Percentiles rank a stretch among this genome's conserved stretches.
Evolutionary conservation across 2,113 vertebrate genomes (phyloP).

Genomic region (Perccottus glenii): DNA sequence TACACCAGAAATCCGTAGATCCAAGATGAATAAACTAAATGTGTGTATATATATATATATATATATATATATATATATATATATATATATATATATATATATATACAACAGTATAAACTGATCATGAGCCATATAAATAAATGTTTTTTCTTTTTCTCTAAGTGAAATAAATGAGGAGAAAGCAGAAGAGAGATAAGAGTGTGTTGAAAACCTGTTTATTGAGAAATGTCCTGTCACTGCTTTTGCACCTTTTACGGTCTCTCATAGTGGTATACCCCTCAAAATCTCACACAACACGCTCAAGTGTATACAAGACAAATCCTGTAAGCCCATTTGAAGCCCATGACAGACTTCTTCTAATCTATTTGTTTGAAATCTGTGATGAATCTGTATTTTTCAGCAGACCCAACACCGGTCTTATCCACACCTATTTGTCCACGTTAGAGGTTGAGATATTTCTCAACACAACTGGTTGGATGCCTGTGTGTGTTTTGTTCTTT

Average conservation of each 20-base stretch:
- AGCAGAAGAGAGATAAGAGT: slow-evolving; percentile 46
- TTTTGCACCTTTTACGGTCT: slow-evolving; percentile 53
- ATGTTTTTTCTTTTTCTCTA: background rate
- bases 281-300: slow-evolving; percentile 47
- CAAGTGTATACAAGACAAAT: slow-evolving; percentile 70
- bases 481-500: slow-evolving; percentile 49
- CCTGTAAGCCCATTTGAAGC: slow-evolving; percentile 63
- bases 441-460: slow-evolving; percentile 62
- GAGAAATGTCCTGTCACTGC: slow-evolving; percentile 58
- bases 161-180: slow-evolving; percentile 35
- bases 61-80: too few relatives aligned
- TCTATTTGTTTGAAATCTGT: slow-evolving; percentile 73
- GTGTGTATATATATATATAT: too few relatives aligned
- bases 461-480: slow-evolving; percentile 50
- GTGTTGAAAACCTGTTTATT: slow-evolving; percentile 46
- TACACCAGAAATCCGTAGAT: too few relatives aligned
- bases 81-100: too few relatives aligned
- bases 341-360: slow-evolving; percentile 62
- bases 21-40: too few relatives aligned
- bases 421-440: slow-evolving; percentile 65
- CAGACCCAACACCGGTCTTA: slow-evolving; percentile 47
- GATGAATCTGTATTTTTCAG: slow-evolving; percentile 65
- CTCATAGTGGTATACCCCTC: slow-evolving; percentile 36
- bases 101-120: too few relatives aligned
- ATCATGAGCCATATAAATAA: background rate